Evolutionary conservation across 2,113 vertebrate genomes (phyloP).

Genomic region (Pogonocichla stellata): DNA sequence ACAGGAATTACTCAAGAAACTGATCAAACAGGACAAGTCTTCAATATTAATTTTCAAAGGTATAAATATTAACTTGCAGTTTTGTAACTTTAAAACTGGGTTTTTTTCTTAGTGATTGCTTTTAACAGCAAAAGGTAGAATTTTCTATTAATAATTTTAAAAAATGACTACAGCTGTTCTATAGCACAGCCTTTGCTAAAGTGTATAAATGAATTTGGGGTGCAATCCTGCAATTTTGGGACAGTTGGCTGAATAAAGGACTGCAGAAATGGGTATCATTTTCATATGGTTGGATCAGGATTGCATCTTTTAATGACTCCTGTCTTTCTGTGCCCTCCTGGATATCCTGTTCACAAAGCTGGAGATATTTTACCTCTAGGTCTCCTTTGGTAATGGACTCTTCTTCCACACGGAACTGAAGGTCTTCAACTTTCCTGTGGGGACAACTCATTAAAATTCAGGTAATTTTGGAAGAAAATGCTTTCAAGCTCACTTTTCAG

Average conservation of each 20-base stretch:
- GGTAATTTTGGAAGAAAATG: background rate
- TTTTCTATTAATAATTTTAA: background rate
- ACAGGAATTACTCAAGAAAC: background rate
- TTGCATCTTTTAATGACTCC: background rate
- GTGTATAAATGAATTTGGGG: background rate
- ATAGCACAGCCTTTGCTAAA: background rate
- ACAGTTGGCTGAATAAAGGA: background rate
- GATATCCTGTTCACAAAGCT: background rate
- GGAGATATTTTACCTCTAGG: constrained; percentile 88
- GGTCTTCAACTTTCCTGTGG: constrained; percentile 95
- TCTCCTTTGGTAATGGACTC: constrained; percentile 99
- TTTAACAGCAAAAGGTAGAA: background rate
- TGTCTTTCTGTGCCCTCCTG: background rate
- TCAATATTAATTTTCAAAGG: background rate
- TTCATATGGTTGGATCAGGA: background rate
- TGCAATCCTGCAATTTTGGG: background rate
- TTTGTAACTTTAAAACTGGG: background rate
- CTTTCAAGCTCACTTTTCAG: background rate
- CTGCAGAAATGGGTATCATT: background rate
- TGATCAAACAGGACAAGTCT: background rate
- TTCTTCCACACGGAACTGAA: constrained; percentile 98
- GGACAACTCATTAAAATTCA: constrained; percentile 39
- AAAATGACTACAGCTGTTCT: background rate
- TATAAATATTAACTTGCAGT: background rate
- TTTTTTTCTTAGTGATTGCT: background rate